Conservation (phyloP, 2,797 vertebrate genomes). For the Gymnothorax javanicus region DNA sequence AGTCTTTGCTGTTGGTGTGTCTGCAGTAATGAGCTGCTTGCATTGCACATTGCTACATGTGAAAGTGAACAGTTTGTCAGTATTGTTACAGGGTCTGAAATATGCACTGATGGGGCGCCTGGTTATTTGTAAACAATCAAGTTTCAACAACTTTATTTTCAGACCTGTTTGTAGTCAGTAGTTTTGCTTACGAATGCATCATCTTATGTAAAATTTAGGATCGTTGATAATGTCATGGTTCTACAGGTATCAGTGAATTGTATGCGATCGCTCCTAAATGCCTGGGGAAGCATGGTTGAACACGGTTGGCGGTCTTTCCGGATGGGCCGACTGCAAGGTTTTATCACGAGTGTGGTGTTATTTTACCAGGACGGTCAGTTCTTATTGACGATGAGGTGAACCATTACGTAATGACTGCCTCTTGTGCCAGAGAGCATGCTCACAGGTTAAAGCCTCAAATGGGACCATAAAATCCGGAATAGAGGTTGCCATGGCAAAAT, state of each 20-base stretch:
- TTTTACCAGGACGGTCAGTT: background rate
- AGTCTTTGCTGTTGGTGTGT: background rate
- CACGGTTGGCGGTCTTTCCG: background rate
- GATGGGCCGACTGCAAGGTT: background rate
- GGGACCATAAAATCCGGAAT: background rate
- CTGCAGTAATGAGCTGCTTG: background rate
- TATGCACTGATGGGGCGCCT: background rate
- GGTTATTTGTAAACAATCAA: background rate
- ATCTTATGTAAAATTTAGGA: background rate
- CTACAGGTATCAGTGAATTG: background rate
- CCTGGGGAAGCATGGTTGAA: background rate
- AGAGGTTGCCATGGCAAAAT: background rate
- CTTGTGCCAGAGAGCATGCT: background rate
- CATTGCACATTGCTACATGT: background rate
- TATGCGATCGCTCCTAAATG: background rate
- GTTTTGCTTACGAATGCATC: background rate
- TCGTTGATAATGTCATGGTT: background rate
- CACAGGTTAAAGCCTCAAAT: background rate
- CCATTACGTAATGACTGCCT: background rate
- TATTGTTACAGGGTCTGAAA: background rate
- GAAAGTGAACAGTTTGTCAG: background rate
- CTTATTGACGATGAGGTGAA: background rate
- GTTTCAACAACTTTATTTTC: background rate
- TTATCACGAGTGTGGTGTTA: background rate
- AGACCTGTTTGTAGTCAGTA: background rate